Evolutionary conservation across 2,888 invertebrate genomes (phyloP).

Genomic region (Frankliniella intonsa): DNA sequence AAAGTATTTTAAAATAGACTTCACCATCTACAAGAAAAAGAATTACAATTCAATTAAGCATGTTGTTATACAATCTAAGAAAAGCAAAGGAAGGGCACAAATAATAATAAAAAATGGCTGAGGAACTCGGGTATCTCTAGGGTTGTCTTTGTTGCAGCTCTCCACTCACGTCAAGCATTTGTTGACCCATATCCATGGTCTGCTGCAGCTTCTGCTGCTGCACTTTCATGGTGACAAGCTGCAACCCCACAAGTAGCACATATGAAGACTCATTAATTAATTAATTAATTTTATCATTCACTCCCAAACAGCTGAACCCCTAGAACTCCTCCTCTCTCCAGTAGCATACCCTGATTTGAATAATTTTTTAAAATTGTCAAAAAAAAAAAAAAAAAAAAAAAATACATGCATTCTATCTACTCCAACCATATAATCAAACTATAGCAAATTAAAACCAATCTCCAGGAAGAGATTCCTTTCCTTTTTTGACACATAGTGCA

Average conservation of each 20-base stretch:
- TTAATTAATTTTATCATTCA: conserved; percentile 10
- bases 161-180: conserved; percentile 47
- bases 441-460: too few relatives aligned
- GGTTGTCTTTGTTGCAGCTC: background rate
- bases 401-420: too few relatives aligned
- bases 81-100: conserved; percentile 1
- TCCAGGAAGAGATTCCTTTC: too few relatives aligned
- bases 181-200: conserved; percentile 68
- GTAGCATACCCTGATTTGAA: too few relatives aligned
- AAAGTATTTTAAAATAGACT: too few relatives aligned
- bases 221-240: conserved; percentile 58
- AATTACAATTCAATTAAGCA: background rate
- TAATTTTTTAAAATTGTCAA: too few relatives aligned
- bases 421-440: too few relatives aligned
- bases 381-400: too few relatives aligned
- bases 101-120: background rate
- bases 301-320: too few relatives aligned
- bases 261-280: conserved; percentile 27
- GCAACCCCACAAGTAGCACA: conserved; percentile 36
- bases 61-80: background rate
- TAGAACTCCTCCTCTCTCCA: too few relatives aligned
- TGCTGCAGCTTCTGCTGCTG: conserved; percentile 58
- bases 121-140: background rate
- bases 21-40: background rate
- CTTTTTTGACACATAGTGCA: too few relatives aligned